These are phyloP conservation scores for Xanthia togata DNA, from an alignment of 2,888 invertebrate genomes.

Conservation along the genomic window DNA sequence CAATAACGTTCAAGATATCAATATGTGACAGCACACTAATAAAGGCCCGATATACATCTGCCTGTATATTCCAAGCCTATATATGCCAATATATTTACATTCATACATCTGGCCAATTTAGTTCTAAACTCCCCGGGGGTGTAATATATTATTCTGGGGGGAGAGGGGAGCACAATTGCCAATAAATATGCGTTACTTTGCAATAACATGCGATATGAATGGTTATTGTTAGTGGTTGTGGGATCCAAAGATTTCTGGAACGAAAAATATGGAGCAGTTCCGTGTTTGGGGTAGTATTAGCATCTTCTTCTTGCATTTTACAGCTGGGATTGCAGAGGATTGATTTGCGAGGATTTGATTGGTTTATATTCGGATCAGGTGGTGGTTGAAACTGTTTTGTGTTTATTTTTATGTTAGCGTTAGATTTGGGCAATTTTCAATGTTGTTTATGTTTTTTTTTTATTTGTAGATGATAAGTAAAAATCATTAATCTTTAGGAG, in stretches of 20 bases:
- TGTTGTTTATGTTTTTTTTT: not conserved
- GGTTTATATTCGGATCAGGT: slow-evolving; percentile 42
- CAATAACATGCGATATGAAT: slow-evolving; percentile 74
- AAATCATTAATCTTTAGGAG: no score
- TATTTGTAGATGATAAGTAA: not conserved
- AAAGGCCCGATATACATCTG: slow-evolving; percentile 48
- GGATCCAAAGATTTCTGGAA: slow-evolving; percentile 51
- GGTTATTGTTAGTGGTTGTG: slow-evolving; percentile 69
- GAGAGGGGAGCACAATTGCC: slow-evolving; percentile 70
- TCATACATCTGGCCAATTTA: slow-evolving; percentile 73
- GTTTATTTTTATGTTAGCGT: slow-evolving; percentile 12
- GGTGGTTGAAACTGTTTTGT: slow-evolving; percentile 10
- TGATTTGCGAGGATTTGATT: slow-evolving; percentile 57
- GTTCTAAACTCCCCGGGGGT: slow-evolving; percentile 66
- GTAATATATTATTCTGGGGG: slow-evolving; percentile 66
- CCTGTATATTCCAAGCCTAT: slow-evolving; percentile 24
- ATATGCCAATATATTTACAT: slow-evolving; percentile 66
- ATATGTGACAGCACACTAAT: slow-evolving; percentile 48
- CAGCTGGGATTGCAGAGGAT: slow-evolving; percentile 41
- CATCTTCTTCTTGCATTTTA: slow-evolving; percentile 50
- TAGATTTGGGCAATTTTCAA: not conserved
- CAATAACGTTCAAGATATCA: slow-evolving; percentile 46
- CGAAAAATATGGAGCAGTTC: slow-evolving; percentile 60
- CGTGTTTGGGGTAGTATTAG: slow-evolving; percentile 43
- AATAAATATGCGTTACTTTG: slow-evolving; percentile 77